Conservation (phyloP, 1,140 invertebrate genomes). For the Tetraneura akinire region DNA sequence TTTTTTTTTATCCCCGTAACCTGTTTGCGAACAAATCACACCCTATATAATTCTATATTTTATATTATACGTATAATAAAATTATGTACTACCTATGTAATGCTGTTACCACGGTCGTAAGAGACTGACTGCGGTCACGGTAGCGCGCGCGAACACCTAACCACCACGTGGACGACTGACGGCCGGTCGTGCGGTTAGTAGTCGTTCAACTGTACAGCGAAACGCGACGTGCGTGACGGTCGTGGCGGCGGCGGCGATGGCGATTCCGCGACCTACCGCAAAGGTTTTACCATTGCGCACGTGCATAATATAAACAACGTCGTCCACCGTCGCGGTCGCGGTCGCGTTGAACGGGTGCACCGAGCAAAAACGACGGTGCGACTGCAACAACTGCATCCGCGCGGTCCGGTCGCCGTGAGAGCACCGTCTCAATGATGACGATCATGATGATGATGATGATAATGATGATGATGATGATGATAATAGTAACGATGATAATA, state of each 20-base stretch:
- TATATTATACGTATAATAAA: no score
- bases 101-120: not conserved
- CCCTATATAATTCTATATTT: no score
- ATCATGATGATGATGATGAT: no score
- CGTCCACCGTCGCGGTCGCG: not conserved
- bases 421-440: no score
- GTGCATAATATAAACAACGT: not conserved
- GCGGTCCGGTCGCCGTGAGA: no score
- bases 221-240: not conserved
- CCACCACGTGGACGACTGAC: slow-evolving; percentile 50
- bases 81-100: no score
- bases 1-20: not conserved
- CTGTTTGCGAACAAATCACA: no score
- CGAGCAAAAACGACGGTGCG: not conserved
- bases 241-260: not conserved
- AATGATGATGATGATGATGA: no score
- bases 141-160: slow-evolving; percentile 6
- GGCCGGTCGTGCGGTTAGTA: not conserved
- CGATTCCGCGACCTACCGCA: slow-evolving; percentile 38
- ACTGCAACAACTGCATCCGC: slow-evolving; percentile 1
- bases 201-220: not conserved
- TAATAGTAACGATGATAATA: no score
- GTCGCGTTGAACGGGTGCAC: not conserved
- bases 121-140: not conserved
- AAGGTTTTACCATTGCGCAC: slow-evolving; percentile 35